Conservation (phyloP, 2,888 invertebrate species). For the Ophion ellenae region DNA sequence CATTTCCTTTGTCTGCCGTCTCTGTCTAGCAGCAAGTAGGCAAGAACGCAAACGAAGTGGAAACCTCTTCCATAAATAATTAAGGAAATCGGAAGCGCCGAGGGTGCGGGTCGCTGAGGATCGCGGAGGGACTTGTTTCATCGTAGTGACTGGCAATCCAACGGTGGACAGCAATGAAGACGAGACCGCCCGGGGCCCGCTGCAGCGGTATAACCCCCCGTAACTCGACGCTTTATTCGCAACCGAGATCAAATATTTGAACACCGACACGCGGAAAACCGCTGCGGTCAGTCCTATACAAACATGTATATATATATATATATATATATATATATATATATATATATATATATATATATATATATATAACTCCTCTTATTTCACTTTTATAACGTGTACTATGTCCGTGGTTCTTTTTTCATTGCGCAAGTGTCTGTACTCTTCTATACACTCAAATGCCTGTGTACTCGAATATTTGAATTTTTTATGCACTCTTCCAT, state of each 20-base stretch:
- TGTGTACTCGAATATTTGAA: too few relatives aligned
- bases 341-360: too few relatives aligned
- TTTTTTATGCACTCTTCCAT: too few relatives aligned
- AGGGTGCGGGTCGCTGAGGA: not conserved
- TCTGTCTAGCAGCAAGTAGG: constrained; percentile 29
- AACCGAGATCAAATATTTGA: constrained; percentile 66
- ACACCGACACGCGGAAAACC: constrained; percentile 56
- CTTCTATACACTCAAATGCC: too few relatives aligned
- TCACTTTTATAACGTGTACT: not conserved
- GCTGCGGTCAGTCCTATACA: constrained; percentile 47
- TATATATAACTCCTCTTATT: too few relatives aligned
- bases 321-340: too few relatives aligned
- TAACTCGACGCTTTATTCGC: constrained; percentile 58
- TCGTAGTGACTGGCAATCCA: constrained; percentile 45
- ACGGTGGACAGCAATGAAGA: constrained; percentile 63
- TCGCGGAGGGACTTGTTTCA: constrained; percentile 19
- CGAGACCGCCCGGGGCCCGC: constrained; percentile 62
- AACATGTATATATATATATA: not conserved
- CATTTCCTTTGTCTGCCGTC: constrained; percentile 12
- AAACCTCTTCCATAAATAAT: constrained; percentile 51
- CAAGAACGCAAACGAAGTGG: constrained; percentile 13
- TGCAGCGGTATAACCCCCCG: constrained; percentile 61
- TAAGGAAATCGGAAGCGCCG: constrained; percentile 21
- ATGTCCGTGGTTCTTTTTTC: too few relatives aligned
- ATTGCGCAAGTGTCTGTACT: too few relatives aligned